Percentiles rank a stretch among this genome's conserved stretches.
These are phyloP conservation scores for Idris sp. DNA, from an alignment of 1,140 invertebrate species.

Conservation along the genomic window DNA sequence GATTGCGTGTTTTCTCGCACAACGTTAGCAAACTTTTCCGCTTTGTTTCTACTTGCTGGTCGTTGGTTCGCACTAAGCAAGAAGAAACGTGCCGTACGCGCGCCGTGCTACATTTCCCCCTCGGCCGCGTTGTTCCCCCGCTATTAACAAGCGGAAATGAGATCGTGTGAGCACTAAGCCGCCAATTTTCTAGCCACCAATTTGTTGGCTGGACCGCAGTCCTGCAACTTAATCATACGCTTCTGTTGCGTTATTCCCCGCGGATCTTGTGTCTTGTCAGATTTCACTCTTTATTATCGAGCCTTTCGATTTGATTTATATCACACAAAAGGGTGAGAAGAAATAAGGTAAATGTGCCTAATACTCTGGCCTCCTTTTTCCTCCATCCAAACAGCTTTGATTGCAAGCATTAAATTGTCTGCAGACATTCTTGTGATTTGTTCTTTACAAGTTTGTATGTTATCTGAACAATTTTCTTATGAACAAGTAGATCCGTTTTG, in stretches of 20 bases:
- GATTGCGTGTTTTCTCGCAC: slow-evolving; percentile 35
- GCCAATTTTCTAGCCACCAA: slow-evolving; percentile 50
- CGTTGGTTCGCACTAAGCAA: slow-evolving; percentile 29
- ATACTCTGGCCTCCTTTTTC: slow-evolving; percentile 3
- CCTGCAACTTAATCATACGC: slow-evolving; percentile 25
- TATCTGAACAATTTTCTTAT: too few relatives aligned
- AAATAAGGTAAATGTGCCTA: slow-evolving; percentile 30
- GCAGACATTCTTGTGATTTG: too few relatives aligned
- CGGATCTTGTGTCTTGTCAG: neutral
- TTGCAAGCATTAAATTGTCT: too few relatives aligned
- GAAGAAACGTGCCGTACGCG: slow-evolving; percentile 46
- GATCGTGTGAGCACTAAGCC: slow-evolving; percentile 51
- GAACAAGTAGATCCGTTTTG: too few relatives aligned
- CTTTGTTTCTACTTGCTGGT: slow-evolving; percentile 23
- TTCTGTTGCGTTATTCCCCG: slow-evolving; percentile 9
- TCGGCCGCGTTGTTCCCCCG: slow-evolving; percentile 42
- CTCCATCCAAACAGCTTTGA: too few relatives aligned
- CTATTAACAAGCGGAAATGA: slow-evolving; percentile 57
- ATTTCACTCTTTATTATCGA: slow-evolving; percentile 15
- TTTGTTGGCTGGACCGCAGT: slow-evolving; percentile 15
- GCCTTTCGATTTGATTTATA: slow-evolving; percentile 6
- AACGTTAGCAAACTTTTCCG: slow-evolving; percentile 37
- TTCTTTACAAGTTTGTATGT: too few relatives aligned
- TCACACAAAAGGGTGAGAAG: slow-evolving; percentile 12
- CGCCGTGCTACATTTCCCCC: slow-evolving; percentile 43